Evolutionary conservation across 2,797 vertebrate species (phyloP).

Genomic region (Muraenolepis orangiensis): DNA sequence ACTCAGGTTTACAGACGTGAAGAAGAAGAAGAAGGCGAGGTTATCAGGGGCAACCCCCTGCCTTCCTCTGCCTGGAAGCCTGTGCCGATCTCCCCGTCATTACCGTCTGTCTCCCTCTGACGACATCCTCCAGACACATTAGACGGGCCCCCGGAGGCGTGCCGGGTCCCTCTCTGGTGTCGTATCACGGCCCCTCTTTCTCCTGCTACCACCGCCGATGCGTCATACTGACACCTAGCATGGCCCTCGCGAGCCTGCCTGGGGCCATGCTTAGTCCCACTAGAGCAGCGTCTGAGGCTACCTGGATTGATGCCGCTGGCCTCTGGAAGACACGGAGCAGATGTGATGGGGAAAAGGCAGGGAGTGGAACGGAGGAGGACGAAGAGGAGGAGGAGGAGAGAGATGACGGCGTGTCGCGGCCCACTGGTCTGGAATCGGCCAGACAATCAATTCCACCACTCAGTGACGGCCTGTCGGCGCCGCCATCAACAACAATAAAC

Average conservation of each 20-base stretch:
- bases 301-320: not conserved
- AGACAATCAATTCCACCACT: slow-evolving; percentile 55
- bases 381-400: not conserved
- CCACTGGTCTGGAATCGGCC: slow-evolving; percentile 60
- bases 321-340: slow-evolving; percentile 15
- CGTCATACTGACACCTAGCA: slow-evolving; percentile 7
- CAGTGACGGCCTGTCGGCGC: slow-evolving; percentile 38
- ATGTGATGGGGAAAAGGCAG: slow-evolving; percentile 31
- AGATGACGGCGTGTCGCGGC: slow-evolving; percentile 43
- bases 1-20: slow-evolving; percentile 21
- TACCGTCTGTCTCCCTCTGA: slow-evolving; percentile 51
- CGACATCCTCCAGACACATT: slow-evolving; percentile 57
- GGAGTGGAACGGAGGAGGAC: slow-evolving; percentile 35
- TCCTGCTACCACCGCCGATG: slow-evolving; percentile 22
- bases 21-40: slow-evolving; percentile 34
- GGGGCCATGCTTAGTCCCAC: slow-evolving; percentile 28
- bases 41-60: slow-evolving; percentile 37
- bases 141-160: slow-evolving; percentile 43
- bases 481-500: slow-evolving; percentile 24
- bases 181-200: slow-evolving; percentile 35
- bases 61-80: slow-evolving; percentile 28
- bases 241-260: slow-evolving; percentile 34
- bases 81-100: slow-evolving; percentile 62
- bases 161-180: slow-evolving; percentile 54
- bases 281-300: slow-evolving; percentile 15